Base-by-base conservation (phyloP, 1,140 invertebrate species). In the Drosophila micromelanica region DNA sequence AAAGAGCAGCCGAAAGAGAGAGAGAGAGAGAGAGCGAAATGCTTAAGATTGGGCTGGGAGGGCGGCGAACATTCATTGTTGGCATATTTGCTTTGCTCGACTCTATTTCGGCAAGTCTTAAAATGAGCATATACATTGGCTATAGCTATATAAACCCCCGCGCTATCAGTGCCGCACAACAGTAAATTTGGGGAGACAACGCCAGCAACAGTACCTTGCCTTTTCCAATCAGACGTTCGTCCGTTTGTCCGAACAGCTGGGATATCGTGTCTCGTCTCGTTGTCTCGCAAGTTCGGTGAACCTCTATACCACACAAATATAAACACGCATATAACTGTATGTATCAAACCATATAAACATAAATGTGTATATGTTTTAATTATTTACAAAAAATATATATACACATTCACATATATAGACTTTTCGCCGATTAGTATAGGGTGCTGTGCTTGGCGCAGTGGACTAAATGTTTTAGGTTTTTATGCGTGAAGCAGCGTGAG, bases 131-230 rank as follows among this genome's bases (percentile, higher is more conserved):
- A 23, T 67, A 15, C 23, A 23, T 30, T 35, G 23, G 12, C n/a
- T 7, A 15, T 51, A 38, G 4, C 5, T 61, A 27, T 46, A 46
- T 48, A 68, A 61, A 55, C 30, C 30, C 1, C 32, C 17, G 40
- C 46, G 77, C 73, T 85, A 87, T 84, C 80, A 85, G 80, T 43
- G 27, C 78, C 64, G 56, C 63, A 69, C 73, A 65, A 80, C 69
- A 85, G 59, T 87, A 78, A 74, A 78, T 77, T 71, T 63, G 27
- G 51, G 30, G 38, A 30, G 67, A 64, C 32, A 63, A 56, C 15
- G n/a, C 8, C 11, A 35, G 15, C 56, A 45, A 3, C 11, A 43
- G 12, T 13, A 23, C n/a, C 15, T 56, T 61, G 40, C n/a, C 15
- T 64, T 61, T 65, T 46, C 55, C 61, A 74, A 77, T 70, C 61